Conservation (phyloP, 2,113 vertebrate genomes). For the Heterotis niloticus region DNA sequence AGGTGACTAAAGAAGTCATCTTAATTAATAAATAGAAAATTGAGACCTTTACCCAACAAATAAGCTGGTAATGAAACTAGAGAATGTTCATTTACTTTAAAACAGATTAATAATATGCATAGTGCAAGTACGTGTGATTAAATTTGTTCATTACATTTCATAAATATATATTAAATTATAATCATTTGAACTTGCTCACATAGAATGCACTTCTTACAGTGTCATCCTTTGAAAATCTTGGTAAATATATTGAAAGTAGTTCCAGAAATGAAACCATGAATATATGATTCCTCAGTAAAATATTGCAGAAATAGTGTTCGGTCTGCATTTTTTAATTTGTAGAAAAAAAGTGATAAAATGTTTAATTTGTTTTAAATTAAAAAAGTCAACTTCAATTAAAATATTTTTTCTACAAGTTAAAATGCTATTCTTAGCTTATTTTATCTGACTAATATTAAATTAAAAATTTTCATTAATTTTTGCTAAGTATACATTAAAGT, state of each 20-base stretch:
- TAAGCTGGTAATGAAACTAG: too few relatives aligned
- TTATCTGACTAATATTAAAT: constrained; percentile 55
- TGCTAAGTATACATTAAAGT: constrained; percentile 26
- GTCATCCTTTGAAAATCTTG: constrained; percentile 19
- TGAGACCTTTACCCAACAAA: too few relatives aligned
- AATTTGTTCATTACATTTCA: background rate
- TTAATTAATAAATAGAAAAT: too few relatives aligned
- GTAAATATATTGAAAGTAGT: constrained; percentile 35
- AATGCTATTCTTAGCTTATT: constrained; percentile 54
- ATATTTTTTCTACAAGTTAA: constrained; percentile 58
- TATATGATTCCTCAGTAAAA: constrained; percentile 28
- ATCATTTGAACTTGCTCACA: background rate
- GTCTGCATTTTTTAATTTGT: constrained; percentile 32
- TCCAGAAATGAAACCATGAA: constrained; percentile 21
- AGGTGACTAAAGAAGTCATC: too few relatives aligned
- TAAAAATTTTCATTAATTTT: constrained; percentile 47
- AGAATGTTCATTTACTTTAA: background rate
- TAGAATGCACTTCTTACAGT: background rate
- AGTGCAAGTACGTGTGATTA: background rate
- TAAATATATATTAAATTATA: background rate
- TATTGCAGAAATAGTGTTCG: constrained; percentile 32
- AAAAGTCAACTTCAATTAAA: constrained; percentile 54
- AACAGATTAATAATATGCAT: background rate
- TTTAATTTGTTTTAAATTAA: constrained; percentile 49
- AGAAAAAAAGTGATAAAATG: constrained; percentile 52